These are phyloP conservation scores for Luperina testacea DNA, from an alignment of 2,888 invertebrate species.

Conservation along the genomic window DNA sequence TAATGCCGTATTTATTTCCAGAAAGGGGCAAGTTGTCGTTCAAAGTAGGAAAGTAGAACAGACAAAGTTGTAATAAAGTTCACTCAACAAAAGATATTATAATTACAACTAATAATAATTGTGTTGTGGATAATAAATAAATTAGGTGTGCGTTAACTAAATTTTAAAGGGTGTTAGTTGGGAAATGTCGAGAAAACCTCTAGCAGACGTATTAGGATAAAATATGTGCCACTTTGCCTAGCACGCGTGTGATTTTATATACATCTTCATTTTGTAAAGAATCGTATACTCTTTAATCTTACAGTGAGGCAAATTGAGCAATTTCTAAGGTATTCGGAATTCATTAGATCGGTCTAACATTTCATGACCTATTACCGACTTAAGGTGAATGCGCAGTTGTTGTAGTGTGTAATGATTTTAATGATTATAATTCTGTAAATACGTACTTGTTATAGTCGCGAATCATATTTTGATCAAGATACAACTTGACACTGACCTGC, in stretches of 20 bases:
- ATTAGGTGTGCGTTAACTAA: constrained; percentile 39
- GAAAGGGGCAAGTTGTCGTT: neutral
- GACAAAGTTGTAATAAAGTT: neutral
- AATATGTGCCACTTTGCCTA: constrained; percentile 62
- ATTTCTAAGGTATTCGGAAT: constrained; percentile 11
- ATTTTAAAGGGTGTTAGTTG: constrained; percentile 16
- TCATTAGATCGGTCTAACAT: neutral
- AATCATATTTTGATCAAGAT: too few relatives aligned
- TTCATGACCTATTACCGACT: neutral
- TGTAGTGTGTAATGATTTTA: too few relatives aligned
- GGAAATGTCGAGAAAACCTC: constrained; percentile 68
- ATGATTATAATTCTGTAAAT: too few relatives aligned
- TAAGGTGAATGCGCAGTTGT: too few relatives aligned
- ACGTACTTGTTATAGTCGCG: too few relatives aligned
- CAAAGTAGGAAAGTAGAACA: neutral
- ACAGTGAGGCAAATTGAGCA: constrained; percentile 48
- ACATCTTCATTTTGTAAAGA: constrained; percentile 21
- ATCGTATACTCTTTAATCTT: constrained; percentile 51
- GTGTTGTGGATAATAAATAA: constrained; percentile 31
- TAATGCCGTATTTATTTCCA: neutral
- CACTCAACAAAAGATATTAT: constrained; percentile 39
- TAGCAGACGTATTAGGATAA: constrained; percentile 68
- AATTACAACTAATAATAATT: constrained; percentile 6
- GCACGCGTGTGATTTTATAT: constrained; percentile 59
- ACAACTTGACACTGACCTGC: too few relatives aligned